Conservation (phyloP, 1,140 invertebrate genomes). For the Drusus annulatus region DNA sequence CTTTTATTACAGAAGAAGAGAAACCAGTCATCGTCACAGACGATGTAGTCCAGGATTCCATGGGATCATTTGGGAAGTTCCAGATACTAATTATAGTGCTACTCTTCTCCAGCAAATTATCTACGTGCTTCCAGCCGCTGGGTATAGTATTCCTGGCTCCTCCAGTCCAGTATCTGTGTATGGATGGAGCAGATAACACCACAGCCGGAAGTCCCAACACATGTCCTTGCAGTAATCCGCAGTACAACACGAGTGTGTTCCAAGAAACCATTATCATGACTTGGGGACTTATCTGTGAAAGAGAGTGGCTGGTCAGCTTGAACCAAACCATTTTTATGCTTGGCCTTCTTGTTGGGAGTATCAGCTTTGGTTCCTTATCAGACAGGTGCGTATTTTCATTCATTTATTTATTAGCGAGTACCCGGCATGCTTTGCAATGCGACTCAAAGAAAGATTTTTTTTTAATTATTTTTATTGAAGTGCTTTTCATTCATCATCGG, state of each 20-base stretch:
- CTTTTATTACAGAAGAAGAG: background rate
- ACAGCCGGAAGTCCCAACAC: slow-evolving; percentile 62
- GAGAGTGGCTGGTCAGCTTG: slow-evolving; percentile 67
- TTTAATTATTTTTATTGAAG: too few relatives aligned
- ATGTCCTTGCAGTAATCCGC: slow-evolving; percentile 65
- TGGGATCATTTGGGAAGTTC: slow-evolving; percentile 45
- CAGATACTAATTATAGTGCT: slow-evolving; percentile 39
- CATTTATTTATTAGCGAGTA: background rate
- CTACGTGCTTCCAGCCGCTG: slow-evolving; percentile 78
- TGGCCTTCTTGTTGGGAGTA: slow-evolving; percentile 70
- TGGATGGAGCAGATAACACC: slow-evolving; percentile 61
- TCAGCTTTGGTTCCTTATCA: slow-evolving; percentile 69
- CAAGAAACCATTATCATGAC: slow-evolving; percentile 69
- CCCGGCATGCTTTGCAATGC: too few relatives aligned
- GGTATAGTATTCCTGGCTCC: slow-evolving; percentile 80
- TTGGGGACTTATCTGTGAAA: slow-evolving; percentile 72
- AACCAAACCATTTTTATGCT: slow-evolving; percentile 71
- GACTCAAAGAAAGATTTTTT: too few relatives aligned
- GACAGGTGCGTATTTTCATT: slow-evolving; percentile 62
- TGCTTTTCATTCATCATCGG: too few relatives aligned
- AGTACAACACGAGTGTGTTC: slow-evolving; percentile 68
- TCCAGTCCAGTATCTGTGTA: slow-evolving; percentile 74
- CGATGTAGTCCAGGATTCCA: slow-evolving; percentile 39
- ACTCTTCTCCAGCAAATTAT: slow-evolving; percentile 62
- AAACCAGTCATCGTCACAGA: slow-evolving; percentile 24